Conservation (phyloP, 2,113 vertebrate genomes). For the Ictidomys tridecemlineatus region DNA sequence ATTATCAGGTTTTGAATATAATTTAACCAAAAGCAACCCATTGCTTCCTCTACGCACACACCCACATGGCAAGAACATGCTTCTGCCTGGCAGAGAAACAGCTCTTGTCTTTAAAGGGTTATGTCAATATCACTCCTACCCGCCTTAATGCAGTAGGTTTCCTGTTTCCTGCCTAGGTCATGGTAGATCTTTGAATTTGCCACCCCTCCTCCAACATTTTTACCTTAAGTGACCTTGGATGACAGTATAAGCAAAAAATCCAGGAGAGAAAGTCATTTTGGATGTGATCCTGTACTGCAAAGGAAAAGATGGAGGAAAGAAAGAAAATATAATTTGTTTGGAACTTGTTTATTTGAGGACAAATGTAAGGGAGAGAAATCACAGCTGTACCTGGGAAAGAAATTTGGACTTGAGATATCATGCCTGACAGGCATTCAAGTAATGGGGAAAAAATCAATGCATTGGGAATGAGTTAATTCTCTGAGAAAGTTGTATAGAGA, state of each 20-base stretch:
- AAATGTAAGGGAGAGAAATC: background rate
- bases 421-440: background rate
- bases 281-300: background rate
- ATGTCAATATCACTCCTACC: background rate
- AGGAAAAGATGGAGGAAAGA: background rate
- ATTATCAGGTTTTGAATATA: background rate
- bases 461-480: background rate
- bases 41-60: background rate
- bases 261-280: background rate
- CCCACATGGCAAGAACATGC: rapidly evolving
- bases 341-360: background rate
- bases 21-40: background rate
- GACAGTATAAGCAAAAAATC: background rate
- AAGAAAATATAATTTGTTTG: background rate
- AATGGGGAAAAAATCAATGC: background rate
- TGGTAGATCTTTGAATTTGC: background rate
- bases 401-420: background rate
- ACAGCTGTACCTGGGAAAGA: background rate
- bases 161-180: background rate
- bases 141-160: background rate
- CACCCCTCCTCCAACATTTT: background rate
- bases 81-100: rapidly evolving
- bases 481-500: background rate
- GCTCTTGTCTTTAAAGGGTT: background rate
- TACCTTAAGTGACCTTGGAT: background rate